Evolutionary conservation across 2,797 vertebrate species (phyloP).

Genomic region (Morelia viridis): DNA sequence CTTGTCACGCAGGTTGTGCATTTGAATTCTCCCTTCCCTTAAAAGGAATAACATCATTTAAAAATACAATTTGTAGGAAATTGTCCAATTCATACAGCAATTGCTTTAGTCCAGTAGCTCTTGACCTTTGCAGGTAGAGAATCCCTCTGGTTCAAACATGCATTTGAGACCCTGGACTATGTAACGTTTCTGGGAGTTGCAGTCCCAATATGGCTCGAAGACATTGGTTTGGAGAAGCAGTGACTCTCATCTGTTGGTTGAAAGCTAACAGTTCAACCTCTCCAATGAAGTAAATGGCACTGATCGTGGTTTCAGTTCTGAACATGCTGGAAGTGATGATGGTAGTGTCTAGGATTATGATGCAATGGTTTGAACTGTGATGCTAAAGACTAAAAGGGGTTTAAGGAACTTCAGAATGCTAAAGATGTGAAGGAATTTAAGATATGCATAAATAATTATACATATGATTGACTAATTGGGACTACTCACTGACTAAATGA

Average conservation of each 20-base stretch:
- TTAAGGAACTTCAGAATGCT: neutral
- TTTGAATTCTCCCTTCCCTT: constrained; percentile 73
- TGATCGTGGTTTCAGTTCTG: neutral
- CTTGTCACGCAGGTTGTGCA: constrained; percentile 87
- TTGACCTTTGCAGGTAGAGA: neutral
- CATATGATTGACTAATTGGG: neutral
- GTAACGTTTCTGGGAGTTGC: neutral
- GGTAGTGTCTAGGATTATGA: neutral
- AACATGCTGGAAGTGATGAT: neutral
- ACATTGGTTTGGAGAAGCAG: neutral
- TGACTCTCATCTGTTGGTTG: neutral
- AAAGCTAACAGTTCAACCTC: neutral
- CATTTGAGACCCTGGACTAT: neutral
- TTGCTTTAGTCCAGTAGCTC: neutral
- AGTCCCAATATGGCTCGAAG: neutral
- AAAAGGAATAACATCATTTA: constrained; percentile 45
- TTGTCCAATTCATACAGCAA: neutral
- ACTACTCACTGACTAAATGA: neutral
- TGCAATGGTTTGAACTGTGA: neutral
- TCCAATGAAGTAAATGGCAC: neutral
- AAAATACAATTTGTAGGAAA: neutral
- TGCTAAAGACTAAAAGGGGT: neutral
- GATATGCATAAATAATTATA: neutral
- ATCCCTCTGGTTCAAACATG: neutral
- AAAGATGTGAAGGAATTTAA: neutral